A percentile compares a stretch with the other conserved stretches of the same genome.
These are phyloP conservation scores for Anagyrus pseudococci DNA, from an alignment of 2,888 invertebrate species.

Conservation along the genomic window DNA sequence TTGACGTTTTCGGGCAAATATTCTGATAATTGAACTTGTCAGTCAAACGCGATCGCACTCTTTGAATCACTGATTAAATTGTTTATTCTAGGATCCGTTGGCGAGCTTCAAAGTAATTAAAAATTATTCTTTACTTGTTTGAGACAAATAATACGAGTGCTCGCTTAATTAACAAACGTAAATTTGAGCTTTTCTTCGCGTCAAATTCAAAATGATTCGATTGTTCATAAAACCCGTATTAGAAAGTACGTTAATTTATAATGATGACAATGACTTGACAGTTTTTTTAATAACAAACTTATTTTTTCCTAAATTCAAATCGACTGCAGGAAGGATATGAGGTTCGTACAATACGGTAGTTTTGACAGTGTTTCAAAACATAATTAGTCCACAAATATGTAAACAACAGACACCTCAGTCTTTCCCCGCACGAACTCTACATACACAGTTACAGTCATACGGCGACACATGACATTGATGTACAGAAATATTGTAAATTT, in stretches of 20 bases:
- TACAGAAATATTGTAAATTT: conserved; percentile 21
- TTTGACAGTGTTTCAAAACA: conserved; percentile 39
- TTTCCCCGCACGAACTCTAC: conserved; percentile 29
- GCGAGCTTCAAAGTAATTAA: conserved; percentile 50
- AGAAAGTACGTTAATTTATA: conserved; percentile 15
- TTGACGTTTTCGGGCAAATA: too few relatives aligned
- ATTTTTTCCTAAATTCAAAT: conserved; percentile 50
- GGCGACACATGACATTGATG: conserved; percentile 17
- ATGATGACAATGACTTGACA: conserved; percentile 17
- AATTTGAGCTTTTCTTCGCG: conserved; percentile 14
- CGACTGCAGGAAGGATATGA: conserved; percentile 68
- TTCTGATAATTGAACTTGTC: too few relatives aligned
- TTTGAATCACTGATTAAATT: conserved; percentile 17
- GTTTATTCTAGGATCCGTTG: conserved; percentile 56
- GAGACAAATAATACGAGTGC: conserved; percentile 35
- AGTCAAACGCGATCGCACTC: too few relatives aligned
- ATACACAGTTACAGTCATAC: conserved; percentile 13
- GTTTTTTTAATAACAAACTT: conserved; percentile 36
- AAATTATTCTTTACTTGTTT: conserved; percentile 30
- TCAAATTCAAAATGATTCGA: neutral
- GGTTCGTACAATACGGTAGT: conserved; percentile 65
- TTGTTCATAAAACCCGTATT: neutral
- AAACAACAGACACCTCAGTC: conserved; percentile 30
- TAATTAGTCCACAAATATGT: conserved; percentile 3
- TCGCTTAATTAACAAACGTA: conserved; percentile 32